Evolutionary conservation across 2,888 invertebrate species (phyloP).

Genomic region (Erebia aethiops): DNA sequence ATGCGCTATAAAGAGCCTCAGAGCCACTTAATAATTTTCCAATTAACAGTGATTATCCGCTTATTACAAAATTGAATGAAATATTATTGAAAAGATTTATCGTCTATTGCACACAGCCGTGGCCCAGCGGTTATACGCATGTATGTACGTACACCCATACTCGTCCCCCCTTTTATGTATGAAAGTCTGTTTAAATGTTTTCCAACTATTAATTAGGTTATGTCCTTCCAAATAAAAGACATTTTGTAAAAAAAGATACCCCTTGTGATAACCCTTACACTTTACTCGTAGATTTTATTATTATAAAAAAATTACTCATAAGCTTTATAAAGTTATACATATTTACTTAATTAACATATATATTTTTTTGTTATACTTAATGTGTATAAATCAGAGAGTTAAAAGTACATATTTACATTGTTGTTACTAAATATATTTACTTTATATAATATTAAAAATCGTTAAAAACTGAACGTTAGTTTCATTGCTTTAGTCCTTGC

Average conservation of each 20-base stretch:
- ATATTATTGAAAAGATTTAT: not conserved
- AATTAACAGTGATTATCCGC: too few relatives aligned
- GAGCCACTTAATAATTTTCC: too few relatives aligned
- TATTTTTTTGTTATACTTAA: not conserved
- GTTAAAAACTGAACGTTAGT: conserved; percentile 55
- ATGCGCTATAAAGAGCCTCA: too few relatives aligned
- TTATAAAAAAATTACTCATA: not conserved
- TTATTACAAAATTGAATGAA: too few relatives aligned
- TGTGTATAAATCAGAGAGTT: conserved; percentile 20
- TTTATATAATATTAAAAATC: conserved; percentile 36
- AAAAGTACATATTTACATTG: conserved; percentile 34
- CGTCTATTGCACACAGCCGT: not conserved
- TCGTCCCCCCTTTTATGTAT: not conserved
- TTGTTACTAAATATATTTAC: conserved; percentile 20
- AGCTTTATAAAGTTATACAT: not conserved
- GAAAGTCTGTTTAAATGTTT: not conserved
- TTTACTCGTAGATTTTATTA: not conserved
- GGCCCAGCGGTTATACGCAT: not conserved
- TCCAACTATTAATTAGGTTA: not conserved
- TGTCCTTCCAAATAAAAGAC: not conserved
- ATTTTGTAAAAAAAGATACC: not conserved
- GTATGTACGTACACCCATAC: conserved; percentile 2
- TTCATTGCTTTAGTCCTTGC: conserved; percentile 80
- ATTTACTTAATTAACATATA: not conserved
- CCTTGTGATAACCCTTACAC: conserved; percentile 12